Evolutionary conservation across 2,888 invertebrate species (phyloP).

Genomic region (Leucophenga montana): DNA sequence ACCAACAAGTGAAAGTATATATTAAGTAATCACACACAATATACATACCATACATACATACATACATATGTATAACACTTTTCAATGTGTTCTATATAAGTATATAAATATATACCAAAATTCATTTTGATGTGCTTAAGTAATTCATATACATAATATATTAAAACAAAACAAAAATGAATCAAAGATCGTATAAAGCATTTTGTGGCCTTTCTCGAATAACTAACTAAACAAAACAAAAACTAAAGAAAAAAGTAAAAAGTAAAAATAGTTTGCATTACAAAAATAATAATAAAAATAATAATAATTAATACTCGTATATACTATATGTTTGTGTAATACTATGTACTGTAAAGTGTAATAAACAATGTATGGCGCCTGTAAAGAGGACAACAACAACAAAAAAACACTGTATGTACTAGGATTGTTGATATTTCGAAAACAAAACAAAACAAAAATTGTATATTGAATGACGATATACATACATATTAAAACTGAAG

Average conservation of each 20-base stretch:
- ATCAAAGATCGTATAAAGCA: conserved; percentile 54
- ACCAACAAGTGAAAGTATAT: conserved; percentile 7
- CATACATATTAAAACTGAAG: too few species aligned
- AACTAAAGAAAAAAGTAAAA: conserved; percentile 32
- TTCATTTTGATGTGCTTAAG: conserved; percentile 55
- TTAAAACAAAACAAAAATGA: conserved; percentile 18
- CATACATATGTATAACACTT: neutral
- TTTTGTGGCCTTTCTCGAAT: conserved; percentile 61
- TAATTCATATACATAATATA: conserved; percentile 30
- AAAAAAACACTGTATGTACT: too few species aligned
- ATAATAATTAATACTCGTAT: conserved; percentile 5
- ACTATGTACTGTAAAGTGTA: too few species aligned
- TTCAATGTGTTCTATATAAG: neutral
- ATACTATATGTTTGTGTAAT: neutral
- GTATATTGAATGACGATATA: too few species aligned
- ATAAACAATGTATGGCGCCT: too few species aligned
- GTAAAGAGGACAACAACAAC: too few species aligned
- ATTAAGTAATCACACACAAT: conserved; percentile 10
- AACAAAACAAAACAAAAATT: too few species aligned
- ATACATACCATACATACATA: conserved; percentile 36
- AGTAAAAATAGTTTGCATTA: neutral
- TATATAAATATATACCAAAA: conserved; percentile 48
- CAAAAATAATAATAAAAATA: conserved; percentile 34
- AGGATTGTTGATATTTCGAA: too few species aligned
- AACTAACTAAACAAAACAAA: conserved; percentile 33